Percentiles rank a stretch among this genome's conserved stretches.
These are phyloP conservation scores for Herminia tarsipennalis DNA, from an alignment of 2,888 invertebrate species.

Conservation along the genomic window DNA sequence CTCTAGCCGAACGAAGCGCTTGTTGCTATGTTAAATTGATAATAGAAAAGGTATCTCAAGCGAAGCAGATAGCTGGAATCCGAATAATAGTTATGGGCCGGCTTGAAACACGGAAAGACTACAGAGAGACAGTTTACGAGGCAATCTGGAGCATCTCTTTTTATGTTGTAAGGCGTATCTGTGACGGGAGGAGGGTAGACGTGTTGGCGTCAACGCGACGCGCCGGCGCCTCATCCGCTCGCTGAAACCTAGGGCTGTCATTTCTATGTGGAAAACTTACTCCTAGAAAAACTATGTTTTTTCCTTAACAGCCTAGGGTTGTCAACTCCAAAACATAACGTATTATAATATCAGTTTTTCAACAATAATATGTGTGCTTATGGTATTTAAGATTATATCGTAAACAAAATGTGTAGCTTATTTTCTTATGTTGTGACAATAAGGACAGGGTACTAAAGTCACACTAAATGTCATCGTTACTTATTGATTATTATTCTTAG, in stretches of 20 bases:
- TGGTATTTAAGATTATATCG: no score
- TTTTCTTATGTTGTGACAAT: no score
- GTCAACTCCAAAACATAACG: no score
- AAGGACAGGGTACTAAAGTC: no score
- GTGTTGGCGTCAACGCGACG: constrained; percentile 68
- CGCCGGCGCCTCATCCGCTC: constrained; percentile 41
- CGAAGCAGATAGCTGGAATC: constrained; percentile 16
- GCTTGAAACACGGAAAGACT: constrained; percentile 29
- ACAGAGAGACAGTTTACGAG: constrained; percentile 58
- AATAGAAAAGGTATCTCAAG: constrained; percentile 1
- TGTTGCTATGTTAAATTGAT: background rate
- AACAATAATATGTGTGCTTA: no score
- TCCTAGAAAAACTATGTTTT: background rate
- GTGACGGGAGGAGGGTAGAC: constrained; percentile 65
- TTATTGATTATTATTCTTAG: no score
- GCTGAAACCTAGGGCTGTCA: constrained; percentile 26
- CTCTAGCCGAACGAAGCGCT: no score
- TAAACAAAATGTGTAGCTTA: no score
- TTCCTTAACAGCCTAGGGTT: no score
- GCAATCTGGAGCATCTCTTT: constrained; percentile 70
- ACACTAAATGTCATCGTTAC: no score
- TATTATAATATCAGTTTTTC: no score
- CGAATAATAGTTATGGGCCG: constrained; percentile 21
- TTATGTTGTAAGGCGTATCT: constrained; percentile 54
- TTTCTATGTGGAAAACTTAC: background rate